Conservation (phyloP, 2,888 invertebrate species). For the Drosophila robusta region DNA sequence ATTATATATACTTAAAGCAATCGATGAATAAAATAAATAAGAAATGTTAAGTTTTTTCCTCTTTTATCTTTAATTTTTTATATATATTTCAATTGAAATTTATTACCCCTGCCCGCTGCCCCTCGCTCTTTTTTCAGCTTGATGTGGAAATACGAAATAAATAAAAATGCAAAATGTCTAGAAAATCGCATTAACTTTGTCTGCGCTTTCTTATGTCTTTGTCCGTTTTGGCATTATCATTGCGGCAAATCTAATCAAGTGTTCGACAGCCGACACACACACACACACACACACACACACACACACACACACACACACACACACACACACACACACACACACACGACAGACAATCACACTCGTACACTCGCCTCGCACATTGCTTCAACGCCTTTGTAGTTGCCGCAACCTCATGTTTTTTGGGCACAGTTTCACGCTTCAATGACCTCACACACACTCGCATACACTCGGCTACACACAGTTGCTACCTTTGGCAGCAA, state of each 20-base stretch:
- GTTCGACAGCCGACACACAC: constrained; percentile 14
- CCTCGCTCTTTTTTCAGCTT: not conserved
- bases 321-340: constrained; percentile 3
- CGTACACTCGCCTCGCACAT: constrained; percentile 3
- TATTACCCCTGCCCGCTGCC: too few relatives aligned
- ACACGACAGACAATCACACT: not conserved
- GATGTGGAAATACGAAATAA: constrained; percentile 21
- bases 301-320: too few relatives aligned
- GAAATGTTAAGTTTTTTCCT: not conserved
- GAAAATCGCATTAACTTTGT: constrained; percentile 25
- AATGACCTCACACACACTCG: constrained; percentile 18
- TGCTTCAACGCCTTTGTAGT: constrained; percentile 35
- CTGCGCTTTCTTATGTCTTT: constrained; percentile 18
- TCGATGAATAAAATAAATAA: too few relatives aligned
- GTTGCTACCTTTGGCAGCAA: constrained; percentile 11
- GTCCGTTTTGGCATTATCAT: constrained; percentile 22
- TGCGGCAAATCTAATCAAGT: constrained; percentile 50
- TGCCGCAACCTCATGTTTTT: constrained; percentile 16
- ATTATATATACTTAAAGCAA: too few relatives aligned
- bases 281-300: constrained; percentile 2
- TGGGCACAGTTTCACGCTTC: constrained; percentile 35
- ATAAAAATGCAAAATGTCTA: constrained; percentile 34
- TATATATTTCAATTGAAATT: too few relatives aligned
- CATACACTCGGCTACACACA: not conserved
- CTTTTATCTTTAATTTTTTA: constrained; percentile 4